A percentile compares a stretch with the other conserved stretches of the same genome.
Evolutionary conservation across 2,113 vertebrate genomes (phyloP).

Genomic region (Platycercus adscitus): DNA sequence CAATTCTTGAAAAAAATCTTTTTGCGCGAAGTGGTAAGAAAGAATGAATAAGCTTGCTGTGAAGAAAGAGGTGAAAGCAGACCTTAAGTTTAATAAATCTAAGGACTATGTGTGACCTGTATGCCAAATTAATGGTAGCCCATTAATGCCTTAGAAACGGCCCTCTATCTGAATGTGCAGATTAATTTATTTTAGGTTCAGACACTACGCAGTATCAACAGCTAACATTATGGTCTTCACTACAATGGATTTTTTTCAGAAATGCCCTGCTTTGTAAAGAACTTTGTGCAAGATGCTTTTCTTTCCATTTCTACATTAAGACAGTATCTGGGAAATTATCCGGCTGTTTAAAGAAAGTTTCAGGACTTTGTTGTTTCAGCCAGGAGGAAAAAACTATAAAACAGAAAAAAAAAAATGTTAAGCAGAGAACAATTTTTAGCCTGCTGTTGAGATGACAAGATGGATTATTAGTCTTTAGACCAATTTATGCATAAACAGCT

Average conservation of each 20-base stretch:
- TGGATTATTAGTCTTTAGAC: not conserved
- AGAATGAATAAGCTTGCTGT: not conserved
- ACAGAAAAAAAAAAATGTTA: not conserved
- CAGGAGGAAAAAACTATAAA: fast-evolving
- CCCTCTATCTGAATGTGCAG: not conserved
- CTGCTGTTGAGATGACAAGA: not conserved
- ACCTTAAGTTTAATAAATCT: not conserved
- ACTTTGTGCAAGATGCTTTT: not conserved
- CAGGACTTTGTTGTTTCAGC: not conserved
- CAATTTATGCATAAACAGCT: not conserved
- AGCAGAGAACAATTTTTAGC: not conserved
- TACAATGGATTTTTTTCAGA: not conserved
- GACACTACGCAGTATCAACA: fast-evolving
- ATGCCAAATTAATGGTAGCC: not conserved
- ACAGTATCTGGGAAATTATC: not conserved
- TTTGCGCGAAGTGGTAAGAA: not conserved
- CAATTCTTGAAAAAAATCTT: not conserved
- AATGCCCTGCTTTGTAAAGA: not conserved
- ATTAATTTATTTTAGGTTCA: not conserved
- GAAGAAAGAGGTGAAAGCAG: not conserved
- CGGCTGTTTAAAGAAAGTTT: not conserved
- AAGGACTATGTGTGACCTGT: not conserved
- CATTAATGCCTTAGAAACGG: not conserved
- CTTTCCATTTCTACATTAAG: not conserved
- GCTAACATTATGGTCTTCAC: not conserved